Base-by-base conservation (phyloP, 2,888 invertebrate genomes). In the Poecilobothrus nobilitatus region DNA sequence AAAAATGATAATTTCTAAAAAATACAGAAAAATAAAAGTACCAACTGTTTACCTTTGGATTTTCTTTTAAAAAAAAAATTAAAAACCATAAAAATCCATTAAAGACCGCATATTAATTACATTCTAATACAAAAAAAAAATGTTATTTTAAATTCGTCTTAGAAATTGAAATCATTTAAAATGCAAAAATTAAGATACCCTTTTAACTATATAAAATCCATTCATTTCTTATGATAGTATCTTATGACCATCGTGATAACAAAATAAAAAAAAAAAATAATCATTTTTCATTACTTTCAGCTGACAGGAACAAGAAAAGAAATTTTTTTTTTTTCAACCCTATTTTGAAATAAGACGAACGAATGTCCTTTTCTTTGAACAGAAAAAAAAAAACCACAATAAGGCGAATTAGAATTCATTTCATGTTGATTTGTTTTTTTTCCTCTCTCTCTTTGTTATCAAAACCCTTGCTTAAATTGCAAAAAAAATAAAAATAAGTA, bases 401-500 rank as follows among this genome's bases (percentile, higher is more conserved):
- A 53, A 53, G 53, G 53, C 53, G 53, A 53, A 53, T 53, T 53
- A 53, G 53, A 6, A 53, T 53, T 53, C 53, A 53, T 53, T 53
- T 53, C 53, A 53, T 53, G 53, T 53, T 53, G n/a, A 53, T 18
- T 53, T 53, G 9, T 18, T 53, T 53, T n/a, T 53, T n/a, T 41
- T 41, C 7, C 41, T 6, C 15, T 41, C 41, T 41, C 15, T 41
- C 41, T 41, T 41, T 15, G 41, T 41, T 12, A 12, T 41, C 15
- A 3, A 41, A 2, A 41, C 15, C 15, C 41, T 41, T 2, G 27
- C 5, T 27, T 27, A 4, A 5, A 27, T 27, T 27, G 27, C 27
- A 27, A 27, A 27, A 4, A 27, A n/a, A n/a, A n/a, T n/a, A n/a
- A n/a, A n/a, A n/a, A n/a, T n/a, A n/a, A n/a, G n/a, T n/a, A n/a